Base-by-base conservation (phyloP, 2,797 vertebrate genomes). In the Myotis daubentonii region DNA sequence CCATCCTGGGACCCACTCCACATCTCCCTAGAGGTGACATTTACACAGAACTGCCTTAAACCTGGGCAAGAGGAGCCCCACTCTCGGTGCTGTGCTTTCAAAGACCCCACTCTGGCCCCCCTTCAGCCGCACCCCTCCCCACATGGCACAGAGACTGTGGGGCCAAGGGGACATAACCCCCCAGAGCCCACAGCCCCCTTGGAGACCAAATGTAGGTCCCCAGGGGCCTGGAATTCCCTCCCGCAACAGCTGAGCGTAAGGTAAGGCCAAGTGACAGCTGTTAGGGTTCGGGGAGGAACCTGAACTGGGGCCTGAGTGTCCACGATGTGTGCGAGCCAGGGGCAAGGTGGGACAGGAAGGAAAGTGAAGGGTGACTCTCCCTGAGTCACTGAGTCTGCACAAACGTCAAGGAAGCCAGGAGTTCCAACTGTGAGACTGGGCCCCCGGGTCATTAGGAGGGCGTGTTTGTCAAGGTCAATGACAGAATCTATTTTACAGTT, bases 191-290 rank as follows among this genome's bases (percentile, higher is more conserved):
- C 19, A 87, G 38, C 17, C 20, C 2, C 6, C 8, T 36, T 11
- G 15, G 1, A 68, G 44, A 53, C 44, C 53, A 53, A 47, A 10
- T 0, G 0, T 51, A 87, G 36, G 19, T 30, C 8, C 30, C 17
- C 51, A 20, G 25, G 19, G 20, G 15, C 25, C 33, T 65, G 38
- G 71, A 47, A 84, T 70, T 38, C 38, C 65, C 44, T 79, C n/a
- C 65, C 79, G 20, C 68, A 36, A 62, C 30, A 65, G 33, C 11
- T 44, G 38, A 16, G 68, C 25, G 30, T 25, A 6, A 71, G 71
- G 36, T 36, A 33, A 0, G 10, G 30, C 47, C 55, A 66, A 16
- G 36, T 16, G 62, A 65, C 49, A 23, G 30, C 25, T 62, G 33
- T 53, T 23, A 70, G 84, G 78, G 30, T 51, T 4, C 28, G 38